These are phyloP conservation scores for Dryocosmus kuriphilus DNA, from an alignment of 2,888 invertebrate genomes.

Conservation along the genomic window DNA sequence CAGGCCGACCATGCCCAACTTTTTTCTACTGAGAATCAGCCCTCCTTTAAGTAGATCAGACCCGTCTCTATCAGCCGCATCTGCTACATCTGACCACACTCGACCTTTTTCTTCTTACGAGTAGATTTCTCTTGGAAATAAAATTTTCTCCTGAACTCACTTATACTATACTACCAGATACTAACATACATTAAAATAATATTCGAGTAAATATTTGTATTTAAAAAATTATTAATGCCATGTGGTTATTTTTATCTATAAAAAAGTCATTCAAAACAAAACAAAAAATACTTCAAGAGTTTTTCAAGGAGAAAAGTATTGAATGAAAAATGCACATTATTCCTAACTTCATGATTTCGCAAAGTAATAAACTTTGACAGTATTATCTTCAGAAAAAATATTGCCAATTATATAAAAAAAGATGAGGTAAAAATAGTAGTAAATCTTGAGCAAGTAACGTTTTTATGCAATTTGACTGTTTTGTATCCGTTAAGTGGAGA, in stretches of 20 bases:
- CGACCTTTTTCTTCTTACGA: conserved; percentile 12
- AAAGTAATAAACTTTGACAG: background rate
- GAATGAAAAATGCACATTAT: background rate
- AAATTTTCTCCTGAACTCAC: background rate
- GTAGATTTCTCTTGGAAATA: background rate
- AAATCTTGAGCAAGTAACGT: background rate
- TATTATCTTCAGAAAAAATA: background rate
- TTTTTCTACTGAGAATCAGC: conserved; percentile 10
- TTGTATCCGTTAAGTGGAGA: background rate
- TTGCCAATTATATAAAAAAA: background rate
- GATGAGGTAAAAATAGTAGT: background rate
- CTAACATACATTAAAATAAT: background rate
- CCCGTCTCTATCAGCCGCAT: conserved; percentile 10
- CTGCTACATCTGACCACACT: conserved; percentile 17
- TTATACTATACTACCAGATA: too few relatives aligned
- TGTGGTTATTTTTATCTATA: background rate
- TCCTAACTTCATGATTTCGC: background rate
- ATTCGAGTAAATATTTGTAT: background rate
- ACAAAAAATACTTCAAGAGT: background rate
- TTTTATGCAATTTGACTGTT: background rate
- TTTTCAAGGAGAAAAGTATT: background rate
- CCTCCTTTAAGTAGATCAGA: conserved; percentile 21
- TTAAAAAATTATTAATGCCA: background rate
- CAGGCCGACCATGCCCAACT: conserved; percentile 9
- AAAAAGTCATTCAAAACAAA: background rate